Percentiles rank a stretch among this genome's conserved stretches.
These are phyloP conservation scores for Dermochelys coriacea DNA, from an alignment of 2,797 vertebrate genomes.

Conservation along the genomic window DNA sequence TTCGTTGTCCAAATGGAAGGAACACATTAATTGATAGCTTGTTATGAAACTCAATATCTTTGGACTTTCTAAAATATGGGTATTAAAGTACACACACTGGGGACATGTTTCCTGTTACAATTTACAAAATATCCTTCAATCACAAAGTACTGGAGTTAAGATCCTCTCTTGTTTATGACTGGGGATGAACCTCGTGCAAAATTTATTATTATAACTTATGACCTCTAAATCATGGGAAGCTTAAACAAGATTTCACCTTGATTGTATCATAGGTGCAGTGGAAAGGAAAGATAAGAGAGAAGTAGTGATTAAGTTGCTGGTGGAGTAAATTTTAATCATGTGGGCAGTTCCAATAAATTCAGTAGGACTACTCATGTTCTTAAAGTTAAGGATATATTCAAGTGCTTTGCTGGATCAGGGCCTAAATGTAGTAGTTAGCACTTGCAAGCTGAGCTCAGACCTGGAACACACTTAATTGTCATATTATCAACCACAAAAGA, in stretches of 20 bases:
- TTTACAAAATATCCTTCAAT: constrained; percentile 68
- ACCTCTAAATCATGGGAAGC: constrained; percentile 74
- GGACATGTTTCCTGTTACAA: constrained; percentile 40
- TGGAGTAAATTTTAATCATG: constrained; percentile 11
- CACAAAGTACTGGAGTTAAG: constrained; percentile 68
- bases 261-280: constrained; percentile 53
- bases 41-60: not conserved
- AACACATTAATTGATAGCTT: too few species aligned
- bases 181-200: not conserved
- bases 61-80: not conserved
- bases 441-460: too few species aligned
- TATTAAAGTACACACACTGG: constrained; percentile 17
- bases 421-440: too few species aligned
- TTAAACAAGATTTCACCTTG: constrained; percentile 71
- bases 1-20: too few species aligned
- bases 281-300: constrained; percentile 62
- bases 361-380: too few species aligned
- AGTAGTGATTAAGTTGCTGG: constrained; percentile 63
- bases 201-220: constrained; percentile 38
- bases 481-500: too few species aligned
- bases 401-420: too few species aligned
- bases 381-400: too few species aligned
- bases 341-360: too few species aligned
- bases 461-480: too few species aligned
- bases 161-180: constrained; percentile 50